These are phyloP conservation scores for Phlogophora meticulosa DNA, from an alignment of 2,888 invertebrate genomes.

Conservation along the genomic window DNA sequence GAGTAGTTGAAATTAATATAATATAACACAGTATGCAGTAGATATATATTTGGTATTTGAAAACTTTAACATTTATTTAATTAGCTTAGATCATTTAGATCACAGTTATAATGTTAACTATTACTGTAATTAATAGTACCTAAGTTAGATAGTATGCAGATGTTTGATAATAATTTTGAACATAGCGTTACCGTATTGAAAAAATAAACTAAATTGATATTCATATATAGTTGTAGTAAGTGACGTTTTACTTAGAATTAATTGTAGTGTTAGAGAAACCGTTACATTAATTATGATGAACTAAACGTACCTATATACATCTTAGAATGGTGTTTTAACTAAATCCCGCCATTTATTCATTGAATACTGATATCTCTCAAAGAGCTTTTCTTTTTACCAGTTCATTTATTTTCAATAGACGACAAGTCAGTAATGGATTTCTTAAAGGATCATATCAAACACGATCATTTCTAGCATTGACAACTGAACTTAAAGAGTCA, in stretches of 20 bases:
- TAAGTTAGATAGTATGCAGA: background rate
- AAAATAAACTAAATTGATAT: conserved; percentile 22
- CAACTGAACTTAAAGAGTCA: background rate
- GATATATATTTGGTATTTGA: conserved; percentile 8
- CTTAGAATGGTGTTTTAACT: background rate
- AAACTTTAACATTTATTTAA: conserved; percentile 22
- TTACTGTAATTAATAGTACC: background rate
- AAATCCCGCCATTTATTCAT: conserved; percentile 16
- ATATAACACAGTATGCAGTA: conserved; percentile 24
- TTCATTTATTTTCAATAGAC: background rate
- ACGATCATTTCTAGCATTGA: background rate
- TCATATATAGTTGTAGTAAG: conserved; percentile 14
- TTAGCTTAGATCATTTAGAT: background rate
- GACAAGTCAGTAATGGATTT: too few relatives aligned
- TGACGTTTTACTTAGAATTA: conserved; percentile 17
- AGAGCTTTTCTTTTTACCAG: background rate
- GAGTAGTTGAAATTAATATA: conserved; percentile 86
- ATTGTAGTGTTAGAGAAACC: conserved; percentile 28
- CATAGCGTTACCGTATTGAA: background rate
- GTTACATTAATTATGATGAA: conserved; percentile 5
- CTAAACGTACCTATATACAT: conserved; percentile 14
- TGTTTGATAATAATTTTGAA: conserved; percentile 2
- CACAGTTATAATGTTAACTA: background rate
- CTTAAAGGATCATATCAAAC: background rate
- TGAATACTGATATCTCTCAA: background rate